phyloP scores from a whole-genome alignment of 2,797 vertebrate genomes.

The Bovichtus diacanthus region DNA sequence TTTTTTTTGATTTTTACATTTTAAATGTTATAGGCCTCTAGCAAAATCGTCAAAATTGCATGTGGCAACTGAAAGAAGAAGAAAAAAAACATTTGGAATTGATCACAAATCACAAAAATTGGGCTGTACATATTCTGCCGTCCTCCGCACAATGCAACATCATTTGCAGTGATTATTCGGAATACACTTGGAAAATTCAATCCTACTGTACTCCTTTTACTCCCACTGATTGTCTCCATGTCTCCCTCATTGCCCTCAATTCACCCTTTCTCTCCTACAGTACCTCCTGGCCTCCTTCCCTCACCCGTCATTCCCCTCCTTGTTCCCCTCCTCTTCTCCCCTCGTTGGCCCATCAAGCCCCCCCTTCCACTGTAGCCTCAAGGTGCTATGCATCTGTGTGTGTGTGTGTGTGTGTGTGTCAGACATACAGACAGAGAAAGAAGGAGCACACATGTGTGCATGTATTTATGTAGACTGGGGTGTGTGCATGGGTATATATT shows the following conservation, averaged over 20 bases:
- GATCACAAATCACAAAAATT: neutral
- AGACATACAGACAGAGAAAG: slow-evolving; percentile 44
- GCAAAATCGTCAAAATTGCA: neutral
- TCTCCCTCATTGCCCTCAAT: slow-evolving; percentile 72
- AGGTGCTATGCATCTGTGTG: slow-evolving; percentile 46
- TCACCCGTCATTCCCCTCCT: neutral
- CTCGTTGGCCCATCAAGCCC: slow-evolving; percentile 31
- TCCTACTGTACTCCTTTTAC: slow-evolving; percentile 18
- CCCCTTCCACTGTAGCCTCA: slow-evolving; percentile 55
- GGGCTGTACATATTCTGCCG: neutral
- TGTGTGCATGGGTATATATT: neutral
- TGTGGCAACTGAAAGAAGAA: neutral
- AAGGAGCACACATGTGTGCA: neutral
- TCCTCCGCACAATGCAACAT: neutral
- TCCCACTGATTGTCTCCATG: slow-evolving; percentile 40
- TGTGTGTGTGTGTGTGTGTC: slow-evolving; percentile 5
- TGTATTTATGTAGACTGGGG: neutral
- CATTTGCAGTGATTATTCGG: slow-evolving; percentile 30
- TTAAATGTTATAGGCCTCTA: neutral
- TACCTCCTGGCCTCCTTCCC: slow-evolving; percentile 33
- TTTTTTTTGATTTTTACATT: too few species aligned
- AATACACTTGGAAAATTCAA: slow-evolving; percentile 20
- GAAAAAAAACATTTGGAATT: neutral
- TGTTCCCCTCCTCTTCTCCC: slow-evolving; percentile 22
- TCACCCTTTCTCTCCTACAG: slow-evolving; percentile 60